Conservation (phyloP, 2,113 vertebrate genomes). For the Sander lucioperca region DNA sequence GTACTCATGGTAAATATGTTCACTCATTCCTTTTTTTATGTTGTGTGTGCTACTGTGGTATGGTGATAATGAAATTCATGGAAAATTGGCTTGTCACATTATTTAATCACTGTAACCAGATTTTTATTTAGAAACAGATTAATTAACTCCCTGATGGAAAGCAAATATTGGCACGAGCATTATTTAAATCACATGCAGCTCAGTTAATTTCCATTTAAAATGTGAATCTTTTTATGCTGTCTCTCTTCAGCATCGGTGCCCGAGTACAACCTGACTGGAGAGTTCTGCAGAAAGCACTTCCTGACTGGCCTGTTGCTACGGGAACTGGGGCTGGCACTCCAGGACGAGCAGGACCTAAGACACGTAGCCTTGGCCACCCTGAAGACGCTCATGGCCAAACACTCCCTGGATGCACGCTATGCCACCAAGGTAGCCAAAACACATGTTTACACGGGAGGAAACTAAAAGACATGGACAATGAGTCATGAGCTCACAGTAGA, state of each 20-base stretch:
- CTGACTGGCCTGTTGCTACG: constrained; percentile 93
- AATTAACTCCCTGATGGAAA: constrained; percentile 27
- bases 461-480: constrained; percentile 24
- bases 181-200: constrained; percentile 24
- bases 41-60: constrained; percentile 1
- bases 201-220: constrained; percentile 28
- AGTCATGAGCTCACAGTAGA: constrained; percentile 46
- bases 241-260: constrained; percentile 87
- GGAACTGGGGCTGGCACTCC: constrained; percentile 95
- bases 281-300: constrained; percentile 98
- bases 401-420: constrained; percentile 95
- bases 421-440: constrained; percentile 86
- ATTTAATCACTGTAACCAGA: constrained; percentile 38
- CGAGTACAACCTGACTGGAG: constrained; percentile 96
- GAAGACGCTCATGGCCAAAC: constrained; percentile 97
- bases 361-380: constrained; percentile 94
- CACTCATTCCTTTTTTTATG: constrained; percentile 43
- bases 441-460: constrained; percentile 43
- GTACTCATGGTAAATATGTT: constrained; percentile 83
- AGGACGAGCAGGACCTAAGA: constrained; percentile 96
- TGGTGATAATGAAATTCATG: constrained; percentile 16
- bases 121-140: constrained; percentile 28
- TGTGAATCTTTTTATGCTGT: background rate
- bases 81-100: constrained; percentile 15
- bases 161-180: constrained; percentile 20